phyloP scores from a whole-genome alignment of 2,113 vertebrate species.

The Misgurnus mizolepis region DNA sequence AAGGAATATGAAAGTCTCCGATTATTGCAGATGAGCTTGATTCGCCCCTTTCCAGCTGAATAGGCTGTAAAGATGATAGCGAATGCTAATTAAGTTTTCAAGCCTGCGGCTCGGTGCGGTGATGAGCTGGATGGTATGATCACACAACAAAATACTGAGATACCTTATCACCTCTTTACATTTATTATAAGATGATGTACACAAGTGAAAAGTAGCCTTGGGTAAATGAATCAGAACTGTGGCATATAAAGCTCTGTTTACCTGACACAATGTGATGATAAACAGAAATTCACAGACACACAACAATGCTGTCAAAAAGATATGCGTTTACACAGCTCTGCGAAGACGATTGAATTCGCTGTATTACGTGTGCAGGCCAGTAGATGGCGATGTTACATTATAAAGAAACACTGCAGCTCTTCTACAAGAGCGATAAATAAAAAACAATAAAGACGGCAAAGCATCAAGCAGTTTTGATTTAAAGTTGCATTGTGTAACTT shows the following conservation, averaged over 20 bases:
- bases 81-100: conserved; percentile 64
- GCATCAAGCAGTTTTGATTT: too few relatives aligned
- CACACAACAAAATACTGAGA: conserved; percentile 41
- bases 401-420: too few relatives aligned
- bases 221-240: conserved; percentile 22
- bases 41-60: conserved; percentile 55
- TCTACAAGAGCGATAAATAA: too few relatives aligned
- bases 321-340: too few relatives aligned
- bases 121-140: conserved; percentile 33
- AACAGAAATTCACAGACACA: background rate
- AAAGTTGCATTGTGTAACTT: too few relatives aligned
- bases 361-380: too few relatives aligned
- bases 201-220: background rate
- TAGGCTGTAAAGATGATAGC: conserved; percentile 42
- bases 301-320: background rate
- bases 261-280: too few relatives aligned
- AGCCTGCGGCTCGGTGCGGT: background rate
- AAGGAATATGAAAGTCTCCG: conserved; percentile 41
- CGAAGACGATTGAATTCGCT: too few relatives aligned
- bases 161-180: conserved; percentile 31
- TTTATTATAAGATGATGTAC: conserved; percentile 16
- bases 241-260: background rate
- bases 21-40: conserved; percentile 60
- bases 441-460: too few relatives aligned
- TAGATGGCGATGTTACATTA: too few relatives aligned